A percentile compares a stretch with the other conserved stretches of the same genome.
phyloP scores from a whole-genome alignment of 2,797 vertebrate genomes.

The Acropternis orthonyx region DNA sequence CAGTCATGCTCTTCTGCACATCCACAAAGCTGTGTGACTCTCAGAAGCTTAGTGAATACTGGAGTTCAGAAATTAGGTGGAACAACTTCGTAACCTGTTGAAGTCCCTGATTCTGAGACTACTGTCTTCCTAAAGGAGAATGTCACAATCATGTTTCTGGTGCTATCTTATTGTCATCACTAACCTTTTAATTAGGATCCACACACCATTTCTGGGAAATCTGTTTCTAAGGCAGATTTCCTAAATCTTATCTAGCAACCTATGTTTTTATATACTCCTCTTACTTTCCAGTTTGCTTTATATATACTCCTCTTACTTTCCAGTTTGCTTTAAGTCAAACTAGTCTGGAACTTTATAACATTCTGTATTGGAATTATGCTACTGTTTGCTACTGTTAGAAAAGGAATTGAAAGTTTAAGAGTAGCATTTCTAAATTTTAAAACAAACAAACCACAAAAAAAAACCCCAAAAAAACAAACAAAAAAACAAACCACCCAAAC shows the following conservation, averaged over 20 bases:
- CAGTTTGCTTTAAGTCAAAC: background rate
- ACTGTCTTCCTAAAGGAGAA: background rate
- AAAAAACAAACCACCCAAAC: background rate
- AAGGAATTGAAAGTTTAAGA: background rate
- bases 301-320: background rate
- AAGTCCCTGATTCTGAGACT: background rate
- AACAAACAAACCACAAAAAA: background rate
- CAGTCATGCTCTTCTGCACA: rapidly evolving
- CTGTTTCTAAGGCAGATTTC: background rate
- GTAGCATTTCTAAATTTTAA: background rate
- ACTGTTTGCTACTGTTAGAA: background rate
- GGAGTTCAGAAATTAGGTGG: background rate
- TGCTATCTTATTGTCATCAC: background rate
- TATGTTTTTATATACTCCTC: background rate
- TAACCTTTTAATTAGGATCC: background rate
- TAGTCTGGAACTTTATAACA: background rate
- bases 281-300: background rate
- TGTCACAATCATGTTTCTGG: background rate
- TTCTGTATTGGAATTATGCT: background rate
- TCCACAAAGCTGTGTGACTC: background rate
- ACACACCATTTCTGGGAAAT: background rate
- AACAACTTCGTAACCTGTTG: background rate
- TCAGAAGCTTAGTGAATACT: background rate
- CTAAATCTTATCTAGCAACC: background rate
- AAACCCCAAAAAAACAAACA: background rate